Base-by-base conservation (phyloP, 2,113 vertebrate genomes). In the Rhipidura dahli region DNA sequence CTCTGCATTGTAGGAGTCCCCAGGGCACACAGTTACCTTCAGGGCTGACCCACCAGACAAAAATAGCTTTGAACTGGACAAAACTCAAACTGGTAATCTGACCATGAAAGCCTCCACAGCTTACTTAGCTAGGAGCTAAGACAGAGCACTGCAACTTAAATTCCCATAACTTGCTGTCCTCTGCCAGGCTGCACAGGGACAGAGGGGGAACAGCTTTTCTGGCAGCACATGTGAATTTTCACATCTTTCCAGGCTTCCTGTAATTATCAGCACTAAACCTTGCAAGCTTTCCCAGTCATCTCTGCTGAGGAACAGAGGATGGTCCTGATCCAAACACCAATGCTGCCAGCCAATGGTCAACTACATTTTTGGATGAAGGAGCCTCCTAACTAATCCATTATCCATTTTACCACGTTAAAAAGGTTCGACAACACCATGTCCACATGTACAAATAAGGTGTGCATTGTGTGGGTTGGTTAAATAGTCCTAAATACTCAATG, bases 1-100 rank as follows among this genome's bases (percentile, higher is more conserved):
- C 44, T 5, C 18, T 0, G 0, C 57, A 12, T 1, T 53, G 11
- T 11, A 66, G 79, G 31, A 53, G 20, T 45, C 24, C 13, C 16
- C 24, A 30, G 1, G 5, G 9, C 65, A 28, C 19, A 42, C 4
- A n/a, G 35, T 5, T 45, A 59, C 13, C 11, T 21, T 28, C 28
- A 75, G 51, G 28, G 16, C 15, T 64, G 17, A 22, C 30, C n/a
- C 10, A 31, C 6, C 30, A 47, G 44, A 17, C 15, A 3, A 49
- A 44, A 93, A 78, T 10, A 37, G 17, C 15, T 73, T 56, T 87
- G 45, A 89, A 42, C 39, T 31, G 26, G 21, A 39, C 35, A 45
- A n/a, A 59, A 78, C 23, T 60, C 39, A 47, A 8, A 70, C 5
- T 18, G 18, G 15, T 40, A 14, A 49, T 11, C 15, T 61, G 18